A percentile compares a stretch with the other conserved stretches of the same genome.
Evolutionary conservation across 1,140 invertebrate species (phyloP).

Genomic region (Drosophila nikananu): DNA sequence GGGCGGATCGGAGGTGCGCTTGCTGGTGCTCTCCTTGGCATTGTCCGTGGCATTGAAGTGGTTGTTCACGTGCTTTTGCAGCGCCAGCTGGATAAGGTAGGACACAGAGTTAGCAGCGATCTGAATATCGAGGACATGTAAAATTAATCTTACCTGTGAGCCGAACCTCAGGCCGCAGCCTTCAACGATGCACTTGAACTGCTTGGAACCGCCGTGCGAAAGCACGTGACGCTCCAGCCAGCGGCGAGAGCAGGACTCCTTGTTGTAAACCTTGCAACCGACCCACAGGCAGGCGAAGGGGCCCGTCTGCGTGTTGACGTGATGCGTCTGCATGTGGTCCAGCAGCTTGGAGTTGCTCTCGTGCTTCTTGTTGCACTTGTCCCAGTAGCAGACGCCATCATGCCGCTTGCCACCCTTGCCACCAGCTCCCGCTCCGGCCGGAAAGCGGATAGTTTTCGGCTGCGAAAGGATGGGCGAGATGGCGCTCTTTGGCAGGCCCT

Average conservation of each 20-base stretch:
- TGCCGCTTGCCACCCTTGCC: slow-evolving; percentile 85
- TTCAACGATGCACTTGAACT: slow-evolving; percentile 97
- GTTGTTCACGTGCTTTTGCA: slow-evolving; percentile 97
- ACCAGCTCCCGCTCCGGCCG: slow-evolving; percentile 86
- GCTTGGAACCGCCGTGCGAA: slow-evolving; percentile 96
- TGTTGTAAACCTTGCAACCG: slow-evolving; percentile 97
- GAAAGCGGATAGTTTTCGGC: slow-evolving; percentile 92
- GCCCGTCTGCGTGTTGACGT: slow-evolving; percentile 94
- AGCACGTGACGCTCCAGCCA: slow-evolving; percentile 97
- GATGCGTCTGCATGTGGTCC: slow-evolving; percentile 95
- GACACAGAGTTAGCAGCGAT: background rate
- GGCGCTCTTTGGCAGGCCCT: slow-evolving; percentile 78
- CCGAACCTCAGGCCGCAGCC: slow-evolving; percentile 96
- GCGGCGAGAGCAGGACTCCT: slow-evolving; percentile 94
- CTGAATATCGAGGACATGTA: background rate
- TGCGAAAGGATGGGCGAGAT: slow-evolving; percentile 90
- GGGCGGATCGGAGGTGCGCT: slow-evolving; percentile 87
- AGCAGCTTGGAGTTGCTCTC: slow-evolving; percentile 92
- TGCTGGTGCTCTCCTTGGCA: slow-evolving; percentile 86
- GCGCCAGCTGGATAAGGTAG: slow-evolving; percentile 88
- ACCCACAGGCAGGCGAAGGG: slow-evolving; percentile 96
- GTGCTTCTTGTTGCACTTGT: slow-evolving; percentile 92
- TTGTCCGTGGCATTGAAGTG: slow-evolving; percentile 93
- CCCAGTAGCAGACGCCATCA: slow-evolving; percentile 92
- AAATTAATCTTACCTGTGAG: slow-evolving; percentile 90